phyloP scores from a whole-genome alignment of 2,888 invertebrate genomes.

The Morpho achilles region DNA sequence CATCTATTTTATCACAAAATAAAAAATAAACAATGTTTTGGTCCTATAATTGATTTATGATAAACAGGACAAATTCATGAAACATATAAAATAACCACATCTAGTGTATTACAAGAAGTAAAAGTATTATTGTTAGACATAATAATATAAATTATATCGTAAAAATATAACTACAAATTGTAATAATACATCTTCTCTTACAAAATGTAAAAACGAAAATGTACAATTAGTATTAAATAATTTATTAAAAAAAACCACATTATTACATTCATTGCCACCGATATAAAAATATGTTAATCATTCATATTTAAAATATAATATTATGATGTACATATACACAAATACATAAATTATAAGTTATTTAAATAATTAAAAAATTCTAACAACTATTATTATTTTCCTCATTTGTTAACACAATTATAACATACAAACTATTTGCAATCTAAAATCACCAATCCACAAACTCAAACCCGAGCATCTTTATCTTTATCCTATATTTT shows the following conservation, averaged over 20 bases:
- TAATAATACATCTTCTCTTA: constrained; percentile 1
- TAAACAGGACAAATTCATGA: background rate
- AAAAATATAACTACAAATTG: background rate
- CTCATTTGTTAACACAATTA: constrained; percentile 1
- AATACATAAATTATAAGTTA: constrained; percentile 13
- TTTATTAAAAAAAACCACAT: no score
- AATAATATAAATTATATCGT: no score
- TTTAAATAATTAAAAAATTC: background rate
- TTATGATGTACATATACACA: constrained; percentile 12
- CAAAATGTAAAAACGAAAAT: background rate
- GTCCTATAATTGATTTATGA: constrained; percentile 6
- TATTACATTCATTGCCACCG: constrained; percentile 17
- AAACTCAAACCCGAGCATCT: constrained; percentile 15
- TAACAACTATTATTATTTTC: background rate
- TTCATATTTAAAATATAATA: constrained; percentile 12
- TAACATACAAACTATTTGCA: constrained; percentile 1
- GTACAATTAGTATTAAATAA: constrained; percentile 2
- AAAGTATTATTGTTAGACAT: no score
- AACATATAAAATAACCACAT: background rate
- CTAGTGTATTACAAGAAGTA: no score
- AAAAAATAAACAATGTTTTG: constrained; percentile 12
- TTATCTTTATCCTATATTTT: constrained; percentile 15
- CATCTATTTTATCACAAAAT: constrained; percentile 11
- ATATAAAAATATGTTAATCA: constrained; percentile 25
- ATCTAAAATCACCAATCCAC: background rate